phyloP scores from a whole-genome alignment of 2,113 vertebrate genomes.

The Pleuronectes platessa region DNA sequence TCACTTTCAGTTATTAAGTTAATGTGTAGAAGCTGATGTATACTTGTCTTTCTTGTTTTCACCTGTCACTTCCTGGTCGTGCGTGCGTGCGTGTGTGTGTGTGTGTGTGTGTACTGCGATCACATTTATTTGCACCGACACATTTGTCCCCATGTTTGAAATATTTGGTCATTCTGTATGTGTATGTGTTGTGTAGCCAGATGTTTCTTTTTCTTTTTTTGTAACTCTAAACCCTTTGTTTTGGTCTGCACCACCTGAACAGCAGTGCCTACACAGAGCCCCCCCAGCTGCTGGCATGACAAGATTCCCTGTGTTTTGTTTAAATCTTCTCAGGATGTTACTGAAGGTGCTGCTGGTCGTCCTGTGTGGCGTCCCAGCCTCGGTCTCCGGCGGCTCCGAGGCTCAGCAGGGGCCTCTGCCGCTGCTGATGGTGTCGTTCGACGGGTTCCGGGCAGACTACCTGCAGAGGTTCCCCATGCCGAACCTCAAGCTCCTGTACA shows the following conservation, averaged over 20 bases:
- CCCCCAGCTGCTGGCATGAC: neutral
- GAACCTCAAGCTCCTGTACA: slow-evolving; percentile 87
- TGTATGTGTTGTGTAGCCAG: too few relatives aligned
- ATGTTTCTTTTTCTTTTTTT: too few relatives aligned
- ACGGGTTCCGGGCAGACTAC: slow-evolving; percentile 97
- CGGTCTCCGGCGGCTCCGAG: slow-evolving; percentile 37
- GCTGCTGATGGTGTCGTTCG: slow-evolving; percentile 93
- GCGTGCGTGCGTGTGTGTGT: neutral
- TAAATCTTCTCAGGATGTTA: slow-evolving; percentile 58
- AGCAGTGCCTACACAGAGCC: too few relatives aligned
- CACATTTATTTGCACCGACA: too few relatives aligned
- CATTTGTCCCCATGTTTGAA: too few relatives aligned
- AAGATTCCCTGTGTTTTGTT: neutral
- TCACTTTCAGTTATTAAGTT: neutral
- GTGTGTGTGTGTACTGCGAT: too few relatives aligned
- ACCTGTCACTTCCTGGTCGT: neutral
- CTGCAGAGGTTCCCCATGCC: slow-evolving; percentile 88
- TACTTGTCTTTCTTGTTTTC: neutral
- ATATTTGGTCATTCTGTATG: too few relatives aligned
- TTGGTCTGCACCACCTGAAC: too few relatives aligned
- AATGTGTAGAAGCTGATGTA: neutral
- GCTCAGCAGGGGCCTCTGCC: slow-evolving; percentile 39
- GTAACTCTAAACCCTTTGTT: too few relatives aligned
- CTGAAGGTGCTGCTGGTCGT: slow-evolving; percentile 37
- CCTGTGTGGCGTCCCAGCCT: slow-evolving; percentile 57